Evolutionary conservation across 2,113 vertebrate species (phyloP), one percentile per base, ranked within the genome.

Genomic region (Macaca nemestrina): DNA sequence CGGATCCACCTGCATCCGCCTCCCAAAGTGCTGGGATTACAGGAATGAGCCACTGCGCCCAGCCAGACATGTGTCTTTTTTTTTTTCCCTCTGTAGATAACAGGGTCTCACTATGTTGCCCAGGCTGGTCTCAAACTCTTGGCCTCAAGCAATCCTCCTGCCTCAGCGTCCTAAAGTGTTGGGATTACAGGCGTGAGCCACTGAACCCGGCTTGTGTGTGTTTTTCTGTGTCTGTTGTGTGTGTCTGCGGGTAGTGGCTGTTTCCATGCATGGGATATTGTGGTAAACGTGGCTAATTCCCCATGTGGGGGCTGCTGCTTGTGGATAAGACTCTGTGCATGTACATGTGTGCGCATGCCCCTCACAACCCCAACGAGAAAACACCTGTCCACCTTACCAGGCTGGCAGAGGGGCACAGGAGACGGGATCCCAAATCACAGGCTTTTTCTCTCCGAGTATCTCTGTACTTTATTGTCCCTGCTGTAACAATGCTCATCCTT

Each of bases 381-480:
- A 40, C 52, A 9, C 38, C 35, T 40, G 23, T 48, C 13, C 20
- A 50, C 5, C 20, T 18, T 87, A 55, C 59, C 2, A 6, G 52
- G 27, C 9, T 20, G 2, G 38, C 27, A 13, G 43, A 72, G 32
- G 38, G 35, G 30, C 9, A 14, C 23, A 18, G 1, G 7, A 67
- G 67, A 25, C 20, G n/a, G 59, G 25, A n/a, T 13, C 25, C 64
- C 4, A 25, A 88, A 50, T 80, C 83, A 94, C 73, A 81, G 27
- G 1, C 76, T 55, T 27, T 12, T 67, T 78, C 68, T 94, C 17
- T 43, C 50, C 30, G 48, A 81, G 35, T 27, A 22, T 13, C 83
- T 96, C 16, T 43, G n/a, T 18, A 81, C 43, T 97, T 97, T 97
- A 97, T 97, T 97, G 73, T 43, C 18, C 64, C 3, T 27, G 23